Percentiles rank a stretch among this genome's conserved stretches.
Conservation (phyloP, 2,888 invertebrate genomes). For the Timema podura region DNA sequence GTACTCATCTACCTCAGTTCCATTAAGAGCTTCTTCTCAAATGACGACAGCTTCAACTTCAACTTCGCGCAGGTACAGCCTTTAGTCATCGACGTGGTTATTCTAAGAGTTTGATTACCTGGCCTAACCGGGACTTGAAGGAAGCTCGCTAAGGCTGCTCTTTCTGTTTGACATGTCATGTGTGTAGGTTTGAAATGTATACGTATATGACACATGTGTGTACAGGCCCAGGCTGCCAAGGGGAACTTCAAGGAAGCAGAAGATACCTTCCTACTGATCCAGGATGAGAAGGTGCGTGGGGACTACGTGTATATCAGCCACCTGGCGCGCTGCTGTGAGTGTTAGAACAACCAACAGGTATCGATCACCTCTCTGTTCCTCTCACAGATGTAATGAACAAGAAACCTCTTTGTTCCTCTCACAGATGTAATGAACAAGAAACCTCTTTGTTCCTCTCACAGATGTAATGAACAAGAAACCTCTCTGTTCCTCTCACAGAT, state of each 20-base stretch:
- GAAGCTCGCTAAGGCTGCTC: too few relatives aligned
- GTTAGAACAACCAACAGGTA: slow-evolving; percentile 1
- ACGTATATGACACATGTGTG: neutral
- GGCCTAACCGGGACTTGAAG: too few relatives aligned
- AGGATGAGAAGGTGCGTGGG: slow-evolving; percentile 74
- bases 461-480: slow-evolving; percentile 91
- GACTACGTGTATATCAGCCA: slow-evolving; percentile 86
- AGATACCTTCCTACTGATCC: slow-evolving; percentile 79
- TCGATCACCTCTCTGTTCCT: neutral
- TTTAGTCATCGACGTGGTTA: too few relatives aligned
- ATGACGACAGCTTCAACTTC: slow-evolving; percentile 83
- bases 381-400: slow-evolving; percentile 81
- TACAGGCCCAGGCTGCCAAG: slow-evolving; percentile 80
- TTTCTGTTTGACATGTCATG: too few relatives aligned
- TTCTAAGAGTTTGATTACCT: too few relatives aligned
- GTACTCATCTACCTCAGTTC: slow-evolving; percentile 94
- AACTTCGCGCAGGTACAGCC: slow-evolving; percentile 69
- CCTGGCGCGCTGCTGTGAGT: slow-evolving; percentile 76
- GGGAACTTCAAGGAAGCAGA: slow-evolving; percentile 94
- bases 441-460: slow-evolving; percentile 71
- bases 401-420: slow-evolving; percentile 76
- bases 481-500: slow-evolving; percentile 72
- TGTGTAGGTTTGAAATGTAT: neutral
- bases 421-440: slow-evolving; percentile 88
- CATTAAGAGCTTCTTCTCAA: slow-evolving; percentile 92